Evolutionary conservation across 2,888 invertebrate genomes (phyloP).

Genomic region (Lasius platythorax): DNA sequence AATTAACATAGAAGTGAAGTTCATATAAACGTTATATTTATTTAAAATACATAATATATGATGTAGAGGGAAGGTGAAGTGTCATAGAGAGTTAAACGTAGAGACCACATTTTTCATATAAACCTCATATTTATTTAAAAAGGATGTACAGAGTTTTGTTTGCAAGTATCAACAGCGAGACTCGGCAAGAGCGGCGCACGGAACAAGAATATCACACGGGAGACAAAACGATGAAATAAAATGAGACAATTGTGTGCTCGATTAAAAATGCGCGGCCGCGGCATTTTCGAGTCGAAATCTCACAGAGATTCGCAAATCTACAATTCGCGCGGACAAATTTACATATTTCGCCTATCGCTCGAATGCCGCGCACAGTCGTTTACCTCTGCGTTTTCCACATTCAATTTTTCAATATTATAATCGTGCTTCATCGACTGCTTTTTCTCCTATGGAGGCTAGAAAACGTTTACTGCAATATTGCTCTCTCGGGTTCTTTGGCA

Average conservation of each 20-base stretch:
- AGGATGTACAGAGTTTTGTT: conserved; percentile 85
- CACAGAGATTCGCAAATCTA: conserved; percentile 55
- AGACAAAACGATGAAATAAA: conserved; percentile 70
- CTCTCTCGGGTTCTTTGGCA: conserved; percentile 84
- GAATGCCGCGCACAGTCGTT: conserved; percentile 71
- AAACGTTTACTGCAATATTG: conserved; percentile 78
- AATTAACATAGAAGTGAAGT: background rate
- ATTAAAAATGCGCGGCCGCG: conserved; percentile 62
- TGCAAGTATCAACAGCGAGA: conserved; percentile 85
- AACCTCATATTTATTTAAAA: conserved; percentile 86
- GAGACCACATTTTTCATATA: conserved; percentile 77
- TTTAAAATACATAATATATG: background rate
- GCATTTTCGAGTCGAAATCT: conserved; percentile 64
- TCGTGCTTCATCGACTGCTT: conserved; percentile 59
- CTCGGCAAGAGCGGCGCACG: conserved; percentile 85
- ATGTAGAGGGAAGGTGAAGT: background rate
- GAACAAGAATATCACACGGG: conserved; percentile 85
- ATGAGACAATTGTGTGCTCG: conserved; percentile 52
- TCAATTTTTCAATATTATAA: conserved; percentile 43
- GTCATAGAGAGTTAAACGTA: background rate
- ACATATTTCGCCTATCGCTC: conserved; percentile 42
- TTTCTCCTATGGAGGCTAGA: conserved; percentile 71
- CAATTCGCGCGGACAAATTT: conserved; percentile 40
- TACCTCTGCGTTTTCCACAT: conserved; percentile 66
- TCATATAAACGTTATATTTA: background rate